Base-by-base conservation (phyloP, 2,797 vertebrate genomes). In the Cuculus canorus region DNA sequence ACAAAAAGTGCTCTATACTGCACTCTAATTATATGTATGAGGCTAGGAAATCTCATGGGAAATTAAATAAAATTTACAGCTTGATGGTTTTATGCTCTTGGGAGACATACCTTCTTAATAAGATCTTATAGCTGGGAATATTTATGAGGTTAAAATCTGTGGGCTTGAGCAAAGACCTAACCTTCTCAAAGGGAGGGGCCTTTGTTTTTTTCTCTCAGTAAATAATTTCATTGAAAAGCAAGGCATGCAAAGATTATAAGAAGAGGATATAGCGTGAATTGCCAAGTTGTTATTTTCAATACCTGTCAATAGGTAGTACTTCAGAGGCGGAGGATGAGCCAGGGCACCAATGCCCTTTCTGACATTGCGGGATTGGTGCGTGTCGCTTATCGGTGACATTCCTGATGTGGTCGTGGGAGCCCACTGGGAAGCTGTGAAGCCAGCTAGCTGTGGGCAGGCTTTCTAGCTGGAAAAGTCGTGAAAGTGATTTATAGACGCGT, bases 21-120 rank as follows among this genome's bases (percentile, higher is more conserved):
- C 98, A 98, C 98, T 99, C 98, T 99, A 99, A 99, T 99, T 99
- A 99, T 99, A 98, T 99, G 98, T 99, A 99, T 98, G 99, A 99
- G 98, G 98, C 98, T 98, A 98, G 98, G 97, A 98, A 97, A 98
- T 98, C 99, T 98, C 98, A 91, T 97, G 99, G 99, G 99, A 99
- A 99, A 99, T 99, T 99, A 99, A 99, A 99, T 98, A 98, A 98
- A 99, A 99, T 99, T 99, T 99, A 99, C 97, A 98, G 98, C 98
- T 98, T 98, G 99, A 99, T 99, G 98, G 98, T 98, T 98, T 98
- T 98, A 97, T 97, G 96, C 98, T 98, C 98, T 97, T 97, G 99
- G 99, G 99, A 99, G 98, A 98, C 98, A 98, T 99, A 98, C 98
- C 98, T 98, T 99, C 98, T 99, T 99, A 99, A 99, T 99, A 99